Percentiles rank a stretch among this genome's conserved stretches.
These are phyloP conservation scores for Laothoe populi DNA, from an alignment of 2,888 invertebrate genomes.

Conservation along the genomic window DNA sequence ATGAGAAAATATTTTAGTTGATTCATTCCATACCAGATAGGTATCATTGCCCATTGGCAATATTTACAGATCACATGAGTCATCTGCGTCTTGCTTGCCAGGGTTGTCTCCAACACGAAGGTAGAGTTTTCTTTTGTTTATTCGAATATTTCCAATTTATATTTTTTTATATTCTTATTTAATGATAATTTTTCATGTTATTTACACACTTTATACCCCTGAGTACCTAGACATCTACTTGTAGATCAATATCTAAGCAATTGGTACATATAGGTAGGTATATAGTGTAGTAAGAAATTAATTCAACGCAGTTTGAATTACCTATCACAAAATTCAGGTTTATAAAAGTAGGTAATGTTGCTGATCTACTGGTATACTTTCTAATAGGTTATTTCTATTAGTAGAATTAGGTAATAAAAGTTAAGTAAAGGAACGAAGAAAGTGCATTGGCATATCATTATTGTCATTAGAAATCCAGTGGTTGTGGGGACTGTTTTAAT, in stretches of 20 bases:
- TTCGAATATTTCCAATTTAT: background rate
- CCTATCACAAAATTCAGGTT: too few relatives aligned
- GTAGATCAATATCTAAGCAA: too few relatives aligned
- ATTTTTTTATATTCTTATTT: background rate
- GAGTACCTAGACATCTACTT: too few relatives aligned
- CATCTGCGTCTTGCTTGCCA: conserved; percentile 45
- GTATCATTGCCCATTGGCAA: conserved; percentile 40
- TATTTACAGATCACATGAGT: conserved; percentile 51
- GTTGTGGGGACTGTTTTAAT: conserved; percentile 19
- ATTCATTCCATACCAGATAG: conserved; percentile 33
- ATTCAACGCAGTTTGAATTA: too few relatives aligned
- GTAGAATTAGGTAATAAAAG: background rate
- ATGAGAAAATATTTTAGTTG: conserved; percentile 28
- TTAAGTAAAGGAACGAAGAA: conserved; percentile 13
- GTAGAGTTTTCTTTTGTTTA: background rate
- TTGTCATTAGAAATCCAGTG: conserved; percentile 8
- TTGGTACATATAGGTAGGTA: too few relatives aligned
- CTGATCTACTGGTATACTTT: background rate
- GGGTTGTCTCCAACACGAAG: conserved; percentile 35
- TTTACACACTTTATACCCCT: too few relatives aligned
- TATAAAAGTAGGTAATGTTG: background rate
- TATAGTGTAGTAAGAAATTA: too few relatives aligned
- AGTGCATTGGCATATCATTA: conserved; percentile 1
- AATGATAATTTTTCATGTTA: too few relatives aligned
- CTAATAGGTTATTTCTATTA: background rate